These are phyloP conservation scores for Cataglyphis cursor DNA, from an alignment of 2,888 invertebrate genomes.

Conservation along the genomic window DNA sequence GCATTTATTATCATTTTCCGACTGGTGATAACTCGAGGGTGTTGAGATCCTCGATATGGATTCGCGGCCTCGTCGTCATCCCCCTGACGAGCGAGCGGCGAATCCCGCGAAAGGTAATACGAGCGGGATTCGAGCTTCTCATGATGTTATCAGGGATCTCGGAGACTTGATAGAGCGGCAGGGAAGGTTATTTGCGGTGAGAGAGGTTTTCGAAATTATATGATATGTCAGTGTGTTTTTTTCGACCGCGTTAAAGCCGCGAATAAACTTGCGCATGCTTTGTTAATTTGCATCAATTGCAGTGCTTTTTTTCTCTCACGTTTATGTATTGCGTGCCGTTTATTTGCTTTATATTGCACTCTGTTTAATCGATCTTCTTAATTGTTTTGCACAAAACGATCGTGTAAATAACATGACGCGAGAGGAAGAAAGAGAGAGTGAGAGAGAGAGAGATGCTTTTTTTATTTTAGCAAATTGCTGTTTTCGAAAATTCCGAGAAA, in stretches of 20 bases:
- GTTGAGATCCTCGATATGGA: conserved; percentile 39
- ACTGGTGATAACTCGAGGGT: conserved; percentile 51
- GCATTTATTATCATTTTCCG: conserved; percentile 56
- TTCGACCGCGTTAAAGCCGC: not conserved
- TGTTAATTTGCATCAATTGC: not conserved
- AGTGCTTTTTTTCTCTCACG: not conserved
- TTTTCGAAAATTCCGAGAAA: not conserved
- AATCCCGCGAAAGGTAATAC: conserved; percentile 22
- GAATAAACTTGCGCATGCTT: not conserved
- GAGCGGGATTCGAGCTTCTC: conserved; percentile 23
- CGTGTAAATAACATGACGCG: not conserved
- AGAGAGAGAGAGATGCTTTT: too few species aligned
- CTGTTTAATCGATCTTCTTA: not conserved
- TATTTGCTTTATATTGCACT: not conserved
- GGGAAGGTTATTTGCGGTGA: not conserved
- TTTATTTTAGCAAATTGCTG: not conserved
- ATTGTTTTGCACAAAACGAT: not conserved
- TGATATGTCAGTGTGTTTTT: not conserved
- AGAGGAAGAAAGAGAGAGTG: not conserved
- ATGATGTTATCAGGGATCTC: conserved; percentile 35
- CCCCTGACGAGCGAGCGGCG: conserved; percentile 28
- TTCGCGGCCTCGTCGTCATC: conserved; percentile 9
- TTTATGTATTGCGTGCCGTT: not conserved
- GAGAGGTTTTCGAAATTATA: conserved; percentile 11
- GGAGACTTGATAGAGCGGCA: not conserved